Evolutionary conservation across 2,888 invertebrate genomes (phyloP).

Genomic region (Latrodectus elegans): DNA sequence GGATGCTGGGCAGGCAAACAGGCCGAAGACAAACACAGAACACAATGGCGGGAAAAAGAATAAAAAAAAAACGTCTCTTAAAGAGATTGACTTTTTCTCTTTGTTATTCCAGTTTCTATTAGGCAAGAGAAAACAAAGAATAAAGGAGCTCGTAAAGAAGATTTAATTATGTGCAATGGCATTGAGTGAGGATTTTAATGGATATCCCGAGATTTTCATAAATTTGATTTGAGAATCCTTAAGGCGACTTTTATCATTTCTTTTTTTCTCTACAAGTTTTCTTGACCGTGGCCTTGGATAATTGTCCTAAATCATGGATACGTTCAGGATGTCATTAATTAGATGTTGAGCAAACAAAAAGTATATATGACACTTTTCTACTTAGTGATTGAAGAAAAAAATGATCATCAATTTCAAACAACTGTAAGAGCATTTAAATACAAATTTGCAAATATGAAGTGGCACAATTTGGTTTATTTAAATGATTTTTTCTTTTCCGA

Average conservation of each 20-base stretch:
- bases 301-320: slow-evolving; percentile 1
- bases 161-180: not conserved
- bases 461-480: too few species aligned
- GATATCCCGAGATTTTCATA: not conserved
- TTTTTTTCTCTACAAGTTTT: not conserved
- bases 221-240: not conserved
- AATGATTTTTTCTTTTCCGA: too few species aligned
- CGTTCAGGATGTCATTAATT: not conserved
- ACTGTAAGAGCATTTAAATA: too few species aligned
- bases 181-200: not conserved
- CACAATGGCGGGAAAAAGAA: not conserved
- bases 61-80: not conserved
- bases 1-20: slow-evolving; percentile 14
- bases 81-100: too few species aligned
- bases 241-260: not conserved
- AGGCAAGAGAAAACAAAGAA: too few species aligned
- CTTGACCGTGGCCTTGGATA: not conserved
- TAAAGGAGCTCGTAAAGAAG: not conserved
- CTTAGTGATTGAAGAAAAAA: too few species aligned
- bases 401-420: too few species aligned
- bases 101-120: too few species aligned
- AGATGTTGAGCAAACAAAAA: not conserved
- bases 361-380: not conserved
- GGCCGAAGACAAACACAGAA: not conserved
- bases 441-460: too few species aligned